Conservation (phyloP, 1,140 invertebrate species). For the Philaenus spumarius region DNA sequence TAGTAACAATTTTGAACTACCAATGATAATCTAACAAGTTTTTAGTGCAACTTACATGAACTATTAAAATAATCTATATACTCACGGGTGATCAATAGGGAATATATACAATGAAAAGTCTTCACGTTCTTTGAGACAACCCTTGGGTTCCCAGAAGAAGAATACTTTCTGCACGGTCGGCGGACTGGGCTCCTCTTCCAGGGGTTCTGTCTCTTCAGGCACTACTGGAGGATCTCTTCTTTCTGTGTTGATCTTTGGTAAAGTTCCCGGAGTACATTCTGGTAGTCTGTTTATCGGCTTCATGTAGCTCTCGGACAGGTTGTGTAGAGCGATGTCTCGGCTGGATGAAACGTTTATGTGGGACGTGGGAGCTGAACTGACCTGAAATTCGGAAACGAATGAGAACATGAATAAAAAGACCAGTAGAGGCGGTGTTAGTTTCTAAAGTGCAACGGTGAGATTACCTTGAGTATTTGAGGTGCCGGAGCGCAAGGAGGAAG, state of each 20-base stretch:
- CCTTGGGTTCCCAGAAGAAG: constrained; percentile 62
- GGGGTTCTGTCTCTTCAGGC: constrained; percentile 17
- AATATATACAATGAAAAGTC: constrained; percentile 87
- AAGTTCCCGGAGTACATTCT: constrained; percentile 7
- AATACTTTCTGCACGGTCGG: constrained; percentile 43
- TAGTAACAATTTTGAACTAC: constrained; percentile 4
- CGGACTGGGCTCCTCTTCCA: constrained; percentile 3
- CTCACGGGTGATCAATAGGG: constrained; percentile 70
- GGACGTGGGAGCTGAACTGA: constrained; percentile 17
- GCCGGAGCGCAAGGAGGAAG: background rate
- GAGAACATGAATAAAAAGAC: too few species aligned
- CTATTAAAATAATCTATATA: constrained; percentile 12
- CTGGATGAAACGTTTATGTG: constrained; percentile 18
- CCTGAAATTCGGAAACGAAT: constrained; percentile 6
- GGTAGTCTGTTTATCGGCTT: constrained; percentile 20
- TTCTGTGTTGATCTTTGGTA: constrained; percentile 19
- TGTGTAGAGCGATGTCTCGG: constrained; percentile 1
- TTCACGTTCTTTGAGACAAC: constrained; percentile 76
- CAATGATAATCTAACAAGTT: background rate
- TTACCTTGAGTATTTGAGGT: constrained; percentile 7
- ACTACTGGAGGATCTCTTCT: constrained; percentile 10
- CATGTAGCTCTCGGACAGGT: constrained; percentile 10
- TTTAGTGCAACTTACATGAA: background rate
- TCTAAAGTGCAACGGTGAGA: too few species aligned
- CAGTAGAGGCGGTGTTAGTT: background rate